Conservation (phyloP, 2,797 vertebrate species). For the Limosa lapponica region DNA sequence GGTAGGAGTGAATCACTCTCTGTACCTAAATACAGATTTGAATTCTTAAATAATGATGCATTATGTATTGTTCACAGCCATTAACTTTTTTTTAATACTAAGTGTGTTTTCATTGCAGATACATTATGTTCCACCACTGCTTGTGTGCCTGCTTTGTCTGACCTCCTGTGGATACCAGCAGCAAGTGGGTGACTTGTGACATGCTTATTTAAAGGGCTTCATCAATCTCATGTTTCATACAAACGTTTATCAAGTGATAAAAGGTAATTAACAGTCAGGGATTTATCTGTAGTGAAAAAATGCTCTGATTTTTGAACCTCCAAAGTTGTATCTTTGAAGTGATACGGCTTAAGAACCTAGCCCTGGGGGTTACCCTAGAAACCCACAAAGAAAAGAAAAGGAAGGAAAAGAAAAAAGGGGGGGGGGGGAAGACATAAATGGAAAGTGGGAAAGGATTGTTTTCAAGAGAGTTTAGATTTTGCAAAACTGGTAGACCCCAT, state of each 20-base stretch:
- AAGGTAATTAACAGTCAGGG: neutral
- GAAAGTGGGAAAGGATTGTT: neutral
- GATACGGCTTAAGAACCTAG: neutral
- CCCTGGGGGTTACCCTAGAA: neutral
- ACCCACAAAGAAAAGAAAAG: no score
- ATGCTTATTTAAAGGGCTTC: neutral
- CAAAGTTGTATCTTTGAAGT: neutral
- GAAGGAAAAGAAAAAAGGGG: neutral
- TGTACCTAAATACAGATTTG: neutral
- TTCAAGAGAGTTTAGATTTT: neutral
- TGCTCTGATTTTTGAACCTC: neutral
- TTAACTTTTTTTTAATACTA: neutral
- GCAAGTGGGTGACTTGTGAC: neutral
- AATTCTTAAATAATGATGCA: neutral
- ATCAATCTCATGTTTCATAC: neutral
- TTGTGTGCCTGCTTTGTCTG: neutral
- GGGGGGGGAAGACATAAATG: no score
- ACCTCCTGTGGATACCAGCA: constrained; percentile 15
- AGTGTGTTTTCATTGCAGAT: constrained; percentile 19
- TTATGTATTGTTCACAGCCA: neutral
- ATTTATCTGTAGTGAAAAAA: neutral
- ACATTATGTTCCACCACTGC: neutral
- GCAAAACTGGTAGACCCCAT: neutral
- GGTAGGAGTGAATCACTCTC: neutral
- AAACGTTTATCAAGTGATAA: neutral